phyloP scores from a whole-genome alignment of 2,888 invertebrate genomes.

The Ophraella communa region DNA sequence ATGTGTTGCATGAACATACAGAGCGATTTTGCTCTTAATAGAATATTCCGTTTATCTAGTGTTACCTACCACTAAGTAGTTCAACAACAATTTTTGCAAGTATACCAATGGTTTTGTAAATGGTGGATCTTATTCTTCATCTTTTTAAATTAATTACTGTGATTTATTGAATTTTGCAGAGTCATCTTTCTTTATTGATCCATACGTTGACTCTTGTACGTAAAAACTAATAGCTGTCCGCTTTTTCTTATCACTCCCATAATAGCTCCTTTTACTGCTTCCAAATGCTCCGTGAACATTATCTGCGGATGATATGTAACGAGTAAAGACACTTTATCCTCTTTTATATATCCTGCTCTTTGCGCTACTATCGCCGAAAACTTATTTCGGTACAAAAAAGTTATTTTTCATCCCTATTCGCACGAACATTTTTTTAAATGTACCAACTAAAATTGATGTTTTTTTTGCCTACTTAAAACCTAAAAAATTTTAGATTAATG shows the following conservation, averaged over 20 bases:
- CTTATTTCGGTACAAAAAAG: not conserved
- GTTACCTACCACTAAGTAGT: too few relatives aligned
- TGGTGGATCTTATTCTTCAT: too few relatives aligned
- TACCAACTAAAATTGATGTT: too few relatives aligned
- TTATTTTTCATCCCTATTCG: not conserved
- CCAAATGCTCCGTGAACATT: slow-evolving; percentile 53
- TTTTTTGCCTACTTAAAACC: too few relatives aligned
- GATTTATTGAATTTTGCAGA: not conserved
- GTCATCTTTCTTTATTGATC: slow-evolving; percentile 1
- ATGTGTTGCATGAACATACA: slow-evolving; percentile 28
- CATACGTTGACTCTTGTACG: slow-evolving; percentile 11
- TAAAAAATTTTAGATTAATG: too few relatives aligned
- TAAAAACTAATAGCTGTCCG: slow-evolving; percentile 25
- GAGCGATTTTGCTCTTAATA: not conserved
- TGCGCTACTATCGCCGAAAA: not conserved
- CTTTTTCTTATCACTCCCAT: slow-evolving; percentile 19
- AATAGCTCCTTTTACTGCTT: slow-evolving; percentile 46
- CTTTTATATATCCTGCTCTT: slow-evolving; percentile 37
- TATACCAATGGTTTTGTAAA: too few relatives aligned
- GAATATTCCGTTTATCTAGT: not conserved
- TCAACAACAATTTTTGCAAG: too few relatives aligned
- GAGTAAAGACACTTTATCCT: slow-evolving; percentile 49
- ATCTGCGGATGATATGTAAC: slow-evolving; percentile 54
- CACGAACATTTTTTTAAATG: not conserved
- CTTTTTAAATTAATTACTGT: too few relatives aligned